phyloP scores from a whole-genome alignment of 2,888 invertebrate genomes.

The Cinara cedri region DNA sequence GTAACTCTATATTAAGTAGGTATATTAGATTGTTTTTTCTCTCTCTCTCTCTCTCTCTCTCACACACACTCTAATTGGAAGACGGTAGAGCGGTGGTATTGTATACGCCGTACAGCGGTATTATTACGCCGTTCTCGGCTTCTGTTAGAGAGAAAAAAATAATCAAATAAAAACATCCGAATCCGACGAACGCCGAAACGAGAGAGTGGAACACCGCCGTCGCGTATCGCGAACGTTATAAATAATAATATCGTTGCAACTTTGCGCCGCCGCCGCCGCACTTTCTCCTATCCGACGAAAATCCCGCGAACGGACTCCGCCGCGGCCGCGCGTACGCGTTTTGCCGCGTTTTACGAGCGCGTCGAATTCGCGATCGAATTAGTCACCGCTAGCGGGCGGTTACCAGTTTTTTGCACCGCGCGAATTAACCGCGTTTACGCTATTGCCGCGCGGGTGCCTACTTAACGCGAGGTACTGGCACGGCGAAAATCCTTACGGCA shows the following conservation, averaged over 20 bases:
- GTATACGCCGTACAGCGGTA: no score
- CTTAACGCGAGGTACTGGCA: neutral
- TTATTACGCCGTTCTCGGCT: no score
- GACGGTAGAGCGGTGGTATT: no score
- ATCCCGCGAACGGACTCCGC: neutral
- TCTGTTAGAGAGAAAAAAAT: neutral
- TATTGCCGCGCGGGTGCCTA: neutral
- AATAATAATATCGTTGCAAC: constrained; percentile 19
- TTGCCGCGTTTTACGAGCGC: constrained; percentile 6
- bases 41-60: no score
- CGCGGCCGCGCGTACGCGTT: neutral
- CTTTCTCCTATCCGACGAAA: neutral
- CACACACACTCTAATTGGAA: no score
- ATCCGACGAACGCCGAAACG: neutral
- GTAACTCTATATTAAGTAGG: no score
- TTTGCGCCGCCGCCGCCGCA: constrained; percentile 5
- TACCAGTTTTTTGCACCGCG: constrained; percentile 42
- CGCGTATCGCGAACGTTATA: neutral
- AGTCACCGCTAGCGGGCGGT: no score
- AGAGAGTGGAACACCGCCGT: neutral
- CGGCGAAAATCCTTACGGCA: neutral
- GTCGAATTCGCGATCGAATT: no score
- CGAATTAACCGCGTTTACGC: no score
- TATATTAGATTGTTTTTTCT: no score
- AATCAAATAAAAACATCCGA: neutral